Percentiles rank a stretch among this genome's conserved stretches.
Conservation (phyloP, 2,113 vertebrate genomes). For the Salvelinus namaycush region DNA sequence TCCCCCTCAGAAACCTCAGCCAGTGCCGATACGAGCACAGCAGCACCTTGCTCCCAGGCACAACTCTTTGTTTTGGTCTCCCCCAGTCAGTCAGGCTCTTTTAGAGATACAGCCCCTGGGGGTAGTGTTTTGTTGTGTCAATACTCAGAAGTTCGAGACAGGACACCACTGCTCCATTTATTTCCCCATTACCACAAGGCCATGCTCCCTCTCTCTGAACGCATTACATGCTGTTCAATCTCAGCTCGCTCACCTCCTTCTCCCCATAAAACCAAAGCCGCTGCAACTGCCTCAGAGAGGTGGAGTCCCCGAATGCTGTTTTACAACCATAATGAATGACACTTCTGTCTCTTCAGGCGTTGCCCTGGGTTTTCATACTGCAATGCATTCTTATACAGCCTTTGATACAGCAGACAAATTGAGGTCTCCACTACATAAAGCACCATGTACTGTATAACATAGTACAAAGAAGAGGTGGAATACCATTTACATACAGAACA, state of each 20-base stretch:
- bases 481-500: neutral
- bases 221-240: conserved; percentile 54
- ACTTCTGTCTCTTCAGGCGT: neutral
- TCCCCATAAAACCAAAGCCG: conserved; percentile 18
- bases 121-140: too few relatives aligned
- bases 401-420: too few relatives aligned
- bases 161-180: conserved; percentile 42
- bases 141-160: neutral
- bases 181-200: neutral
- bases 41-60: too few relatives aligned
- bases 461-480: neutral
- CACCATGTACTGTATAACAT: too few relatives aligned
- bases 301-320: neutral
- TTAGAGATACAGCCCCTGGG: too few relatives aligned
- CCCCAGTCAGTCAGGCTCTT: too few relatives aligned
- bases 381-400: too few relatives aligned
- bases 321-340: neutral
- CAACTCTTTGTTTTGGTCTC: too few relatives aligned
- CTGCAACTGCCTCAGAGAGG: neutral
- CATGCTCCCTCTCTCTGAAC: neutral
- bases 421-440: too few relatives aligned
- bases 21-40: too few relatives aligned
- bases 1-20: too few relatives aligned
- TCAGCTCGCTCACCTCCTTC: conserved; percentile 32
- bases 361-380: too few relatives aligned